phyloP scores from a whole-genome alignment of 2,797 vertebrate species.

The Protosalanx chinensis region DNA sequence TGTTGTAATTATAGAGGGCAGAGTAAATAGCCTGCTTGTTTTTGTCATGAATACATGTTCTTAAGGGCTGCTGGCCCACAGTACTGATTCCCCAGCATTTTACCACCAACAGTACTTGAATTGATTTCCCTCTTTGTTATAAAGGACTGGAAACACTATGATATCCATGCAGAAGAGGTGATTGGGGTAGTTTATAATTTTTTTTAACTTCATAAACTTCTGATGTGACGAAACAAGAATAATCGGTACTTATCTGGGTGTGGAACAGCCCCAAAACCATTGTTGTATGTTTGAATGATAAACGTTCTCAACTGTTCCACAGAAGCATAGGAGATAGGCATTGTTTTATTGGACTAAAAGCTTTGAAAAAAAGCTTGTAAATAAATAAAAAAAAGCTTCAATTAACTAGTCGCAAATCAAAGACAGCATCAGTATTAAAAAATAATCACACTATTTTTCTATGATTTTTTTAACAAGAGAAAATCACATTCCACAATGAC shows the following conservation, averaged over 20 bases:
- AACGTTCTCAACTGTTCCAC: slow-evolving; percentile 35
- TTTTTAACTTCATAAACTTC: slow-evolving; percentile 14
- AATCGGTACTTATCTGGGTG: slow-evolving; percentile 57
- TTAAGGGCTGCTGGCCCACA: background rate
- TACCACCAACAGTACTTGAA: slow-evolving; percentile 52
- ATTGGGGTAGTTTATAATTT: slow-evolving; percentile 5
- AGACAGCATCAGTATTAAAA: slow-evolving; percentile 42
- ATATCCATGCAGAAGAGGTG: background rate
- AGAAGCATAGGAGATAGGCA: slow-evolving; percentile 35
- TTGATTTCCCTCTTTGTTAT: slow-evolving; percentile 9
- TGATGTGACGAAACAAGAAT: slow-evolving; percentile 5
- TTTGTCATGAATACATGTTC: background rate
- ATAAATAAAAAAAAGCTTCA: slow-evolving; percentile 6
- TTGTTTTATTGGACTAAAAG: slow-evolving; percentile 36
- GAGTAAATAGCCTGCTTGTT: background rate
- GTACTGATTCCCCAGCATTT: slow-evolving; percentile 15
- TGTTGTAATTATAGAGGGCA: background rate
- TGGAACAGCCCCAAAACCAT: slow-evolving; percentile 41
- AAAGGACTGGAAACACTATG: slow-evolving; percentile 29
- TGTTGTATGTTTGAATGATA: slow-evolving; percentile 8
- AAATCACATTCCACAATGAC: background rate
- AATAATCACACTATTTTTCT: slow-evolving; percentile 36
- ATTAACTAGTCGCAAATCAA: slow-evolving; percentile 1
- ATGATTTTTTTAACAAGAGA: slow-evolving; percentile 52
- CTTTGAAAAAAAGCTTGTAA: slow-evolving; percentile 25